These are phyloP conservation scores for Papio anubis DNA, from an alignment of 2,113 vertebrate species.

Conservation along the genomic window DNA sequence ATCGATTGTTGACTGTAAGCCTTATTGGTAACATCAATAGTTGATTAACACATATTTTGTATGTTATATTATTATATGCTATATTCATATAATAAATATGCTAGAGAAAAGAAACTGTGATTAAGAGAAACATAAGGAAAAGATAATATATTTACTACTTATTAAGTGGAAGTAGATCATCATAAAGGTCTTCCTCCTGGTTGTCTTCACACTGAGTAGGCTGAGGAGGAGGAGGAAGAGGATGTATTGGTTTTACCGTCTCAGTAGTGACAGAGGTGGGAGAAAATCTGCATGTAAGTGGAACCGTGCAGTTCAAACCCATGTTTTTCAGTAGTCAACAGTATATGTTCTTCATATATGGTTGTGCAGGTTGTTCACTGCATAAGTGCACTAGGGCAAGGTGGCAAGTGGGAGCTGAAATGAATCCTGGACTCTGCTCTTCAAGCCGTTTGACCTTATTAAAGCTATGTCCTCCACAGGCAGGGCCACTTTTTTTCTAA, in stretches of 20 bases:
- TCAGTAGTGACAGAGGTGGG: background rate
- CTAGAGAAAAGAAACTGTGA: background rate
- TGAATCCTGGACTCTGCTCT: background rate
- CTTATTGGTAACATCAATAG: background rate
- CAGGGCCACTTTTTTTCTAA: background rate
- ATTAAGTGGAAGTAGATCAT: background rate
- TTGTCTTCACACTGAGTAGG: background rate
- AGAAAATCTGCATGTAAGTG: background rate
- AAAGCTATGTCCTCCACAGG: background rate
- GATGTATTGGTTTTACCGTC: background rate
- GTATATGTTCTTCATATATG: background rate
- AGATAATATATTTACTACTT: background rate
- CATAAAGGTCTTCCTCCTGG: background rate
- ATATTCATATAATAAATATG: background rate
- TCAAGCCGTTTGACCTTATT: background rate
- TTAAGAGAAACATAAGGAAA: background rate
- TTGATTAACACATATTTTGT: background rate
- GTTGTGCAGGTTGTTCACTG: background rate
- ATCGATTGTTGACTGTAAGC: background rate
- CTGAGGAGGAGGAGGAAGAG: background rate
- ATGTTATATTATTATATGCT: background rate
- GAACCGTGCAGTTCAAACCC: background rate
- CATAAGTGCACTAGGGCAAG: background rate
- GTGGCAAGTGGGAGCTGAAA: background rate
- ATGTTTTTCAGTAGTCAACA: background rate